These are phyloP conservation scores for Riparia riparia DNA, from an alignment of 2,113 vertebrate species.

Conservation along the genomic window DNA sequence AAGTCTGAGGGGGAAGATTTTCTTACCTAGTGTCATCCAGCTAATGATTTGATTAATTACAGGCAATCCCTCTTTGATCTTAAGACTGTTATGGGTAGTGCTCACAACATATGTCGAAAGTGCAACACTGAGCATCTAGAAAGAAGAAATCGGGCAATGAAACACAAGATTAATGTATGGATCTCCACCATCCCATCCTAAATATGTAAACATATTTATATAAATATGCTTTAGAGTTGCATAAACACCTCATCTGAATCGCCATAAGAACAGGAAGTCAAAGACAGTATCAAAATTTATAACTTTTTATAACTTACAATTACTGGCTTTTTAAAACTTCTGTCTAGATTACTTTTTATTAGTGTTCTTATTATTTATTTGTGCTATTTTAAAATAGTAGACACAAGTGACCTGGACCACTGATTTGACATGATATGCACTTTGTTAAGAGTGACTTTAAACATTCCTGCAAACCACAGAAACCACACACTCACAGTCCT, in stretches of 20 bases:
- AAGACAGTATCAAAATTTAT: neutral
- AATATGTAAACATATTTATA: neutral
- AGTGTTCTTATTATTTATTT: neutral
- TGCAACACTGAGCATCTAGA: conserved; percentile 83
- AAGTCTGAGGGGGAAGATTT: neutral
- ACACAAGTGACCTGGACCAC: neutral
- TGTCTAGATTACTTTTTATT: neutral
- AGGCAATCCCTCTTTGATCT: conserved; percentile 88
- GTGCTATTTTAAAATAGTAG: neutral
- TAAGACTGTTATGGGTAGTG: conserved; percentile 88
- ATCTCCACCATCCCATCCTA: neutral
- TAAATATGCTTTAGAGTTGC: neutral
- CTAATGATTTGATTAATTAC: conserved; percentile 88
- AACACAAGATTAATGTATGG: neutral
- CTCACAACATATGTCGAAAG: conserved; percentile 83
- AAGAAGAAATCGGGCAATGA: neutral
- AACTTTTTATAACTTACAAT: neutral
- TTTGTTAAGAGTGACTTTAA: neutral
- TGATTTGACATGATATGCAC: neutral
- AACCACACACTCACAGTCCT: accelerated
- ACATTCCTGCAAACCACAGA: neutral
- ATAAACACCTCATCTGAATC: neutral
- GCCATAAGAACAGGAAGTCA: neutral
- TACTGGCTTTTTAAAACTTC: neutral
- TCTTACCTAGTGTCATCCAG: conserved; percentile 89